These are phyloP conservation scores for Hypotaenidia philippensis DNA, from an alignment of 2,797 vertebrate species.

Conservation along the genomic window DNA sequence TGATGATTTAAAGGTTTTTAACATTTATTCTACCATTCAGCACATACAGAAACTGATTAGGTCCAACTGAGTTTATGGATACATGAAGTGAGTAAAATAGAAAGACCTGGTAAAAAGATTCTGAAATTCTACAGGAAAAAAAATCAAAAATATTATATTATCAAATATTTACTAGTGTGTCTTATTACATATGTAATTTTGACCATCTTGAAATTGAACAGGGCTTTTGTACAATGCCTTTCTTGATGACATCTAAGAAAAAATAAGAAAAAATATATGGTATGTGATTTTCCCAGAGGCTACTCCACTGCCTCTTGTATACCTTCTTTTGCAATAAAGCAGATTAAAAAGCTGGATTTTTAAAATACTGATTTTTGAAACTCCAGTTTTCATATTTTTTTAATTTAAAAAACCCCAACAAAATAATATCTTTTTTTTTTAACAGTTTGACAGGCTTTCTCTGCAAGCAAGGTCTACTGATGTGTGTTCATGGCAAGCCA, in stretches of 20 bases:
- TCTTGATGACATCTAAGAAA: not conserved
- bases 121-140: not conserved
- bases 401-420: not conserved
- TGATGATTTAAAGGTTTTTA: constrained; percentile 25
- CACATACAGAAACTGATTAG: not conserved
- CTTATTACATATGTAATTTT: not conserved
- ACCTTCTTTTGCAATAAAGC: not conserved
- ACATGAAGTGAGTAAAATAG: not conserved
- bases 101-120: not conserved
- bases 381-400: not conserved
- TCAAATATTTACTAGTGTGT: not conserved
- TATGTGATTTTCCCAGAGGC: not conserved
- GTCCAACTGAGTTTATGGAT: not conserved
- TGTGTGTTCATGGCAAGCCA: not conserved
- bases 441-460: not conserved
- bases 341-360: not conserved
- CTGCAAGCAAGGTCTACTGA: not conserved
- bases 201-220: not conserved
- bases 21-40: constrained; percentile 4
- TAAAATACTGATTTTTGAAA: not conserved
- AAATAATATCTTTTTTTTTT: not conserved
- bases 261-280: not conserved
- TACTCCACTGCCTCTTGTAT: not conserved
- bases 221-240: not conserved
- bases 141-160: not conserved